phyloP scores from a whole-genome alignment of 1,140 invertebrate species.

The Eueides isabella region DNA sequence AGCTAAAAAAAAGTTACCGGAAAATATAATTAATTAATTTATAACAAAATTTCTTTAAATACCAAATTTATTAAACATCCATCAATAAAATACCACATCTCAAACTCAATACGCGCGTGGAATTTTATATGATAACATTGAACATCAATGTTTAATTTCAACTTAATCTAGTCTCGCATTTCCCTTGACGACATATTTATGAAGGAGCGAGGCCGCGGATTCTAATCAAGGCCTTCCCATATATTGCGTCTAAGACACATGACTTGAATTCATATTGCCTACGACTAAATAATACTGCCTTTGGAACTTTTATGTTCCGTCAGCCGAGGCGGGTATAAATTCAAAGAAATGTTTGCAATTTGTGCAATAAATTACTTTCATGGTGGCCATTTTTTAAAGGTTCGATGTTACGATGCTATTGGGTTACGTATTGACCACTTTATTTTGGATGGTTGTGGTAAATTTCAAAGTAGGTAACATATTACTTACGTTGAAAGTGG shows the following conservation, averaged over 20 bases:
- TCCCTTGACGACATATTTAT: conserved; percentile 44
- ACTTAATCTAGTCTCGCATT: conserved; percentile 30
- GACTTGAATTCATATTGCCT: conserved; percentile 48
- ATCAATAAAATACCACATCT: neutral
- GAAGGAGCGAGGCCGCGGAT: conserved; percentile 37
- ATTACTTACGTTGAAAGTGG: too few species aligned
- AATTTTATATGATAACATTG: conserved; percentile 7
- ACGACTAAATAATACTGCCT: conserved; percentile 43
- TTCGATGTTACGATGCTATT: conserved; percentile 1
- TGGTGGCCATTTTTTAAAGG: conserved; percentile 30
- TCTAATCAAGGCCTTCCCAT: conserved; percentile 42
- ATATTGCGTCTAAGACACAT: conserved; percentile 43
- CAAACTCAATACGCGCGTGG: neutral
- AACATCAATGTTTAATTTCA: conserved; percentile 32
- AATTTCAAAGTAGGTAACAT: neutral
- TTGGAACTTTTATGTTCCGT: conserved; percentile 40
- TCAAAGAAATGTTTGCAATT: conserved; percentile 45
- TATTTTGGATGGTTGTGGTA: neutral
- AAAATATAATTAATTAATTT: too few species aligned
- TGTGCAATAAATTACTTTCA: conserved; percentile 37
- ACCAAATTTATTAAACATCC: neutral
- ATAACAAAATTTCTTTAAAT: neutral
- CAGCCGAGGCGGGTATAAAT: conserved; percentile 52
- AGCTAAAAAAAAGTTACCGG: too few species aligned
- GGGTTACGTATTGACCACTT: neutral